Evolutionary conservation across 2,113 vertebrate genomes (phyloP).

Genomic region (Zapornia atra): DNA sequence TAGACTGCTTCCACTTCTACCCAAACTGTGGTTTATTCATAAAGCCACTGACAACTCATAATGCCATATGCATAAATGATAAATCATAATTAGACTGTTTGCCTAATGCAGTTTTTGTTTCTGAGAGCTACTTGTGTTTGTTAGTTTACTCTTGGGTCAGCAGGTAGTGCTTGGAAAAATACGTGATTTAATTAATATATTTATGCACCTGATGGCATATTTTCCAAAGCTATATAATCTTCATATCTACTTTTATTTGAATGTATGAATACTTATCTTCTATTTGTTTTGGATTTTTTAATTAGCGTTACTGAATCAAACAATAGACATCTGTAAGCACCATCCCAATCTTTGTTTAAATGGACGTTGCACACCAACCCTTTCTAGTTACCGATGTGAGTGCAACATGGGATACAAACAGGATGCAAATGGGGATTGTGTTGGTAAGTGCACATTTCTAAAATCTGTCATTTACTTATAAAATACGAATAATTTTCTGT

Average conservation of each 20-base stretch:
- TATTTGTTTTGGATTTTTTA: not conserved
- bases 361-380: slow-evolving; percentile 77
- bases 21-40: not conserved
- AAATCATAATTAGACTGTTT: not conserved
- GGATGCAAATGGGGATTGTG: slow-evolving; percentile 76
- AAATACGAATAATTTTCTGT: not conserved
- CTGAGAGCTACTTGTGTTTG: not conserved
- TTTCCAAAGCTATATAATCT: not conserved
- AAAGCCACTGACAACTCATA: not conserved
- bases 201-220: not conserved
- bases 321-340: slow-evolving; percentile 77
- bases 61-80: not conserved
- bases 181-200: not conserved
- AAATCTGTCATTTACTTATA: not conserved
- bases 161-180: not conserved
- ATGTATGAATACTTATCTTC: not conserved
- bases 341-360: slow-evolving; percentile 78
- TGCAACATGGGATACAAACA: slow-evolving; percentile 79
- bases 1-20: not conserved
- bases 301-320: slow-evolving; percentile 79
- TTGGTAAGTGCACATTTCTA: slow-evolving; percentile 64
- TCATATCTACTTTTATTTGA: not conserved
- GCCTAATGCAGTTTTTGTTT: accelerated
- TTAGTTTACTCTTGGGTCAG: not conserved
- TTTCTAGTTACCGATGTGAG: slow-evolving; percentile 78